These are phyloP conservation scores for Caenorhabditis tropicalis DNA, from an alignment of 1,140 invertebrate species.

Conservation along the genomic window DNA sequence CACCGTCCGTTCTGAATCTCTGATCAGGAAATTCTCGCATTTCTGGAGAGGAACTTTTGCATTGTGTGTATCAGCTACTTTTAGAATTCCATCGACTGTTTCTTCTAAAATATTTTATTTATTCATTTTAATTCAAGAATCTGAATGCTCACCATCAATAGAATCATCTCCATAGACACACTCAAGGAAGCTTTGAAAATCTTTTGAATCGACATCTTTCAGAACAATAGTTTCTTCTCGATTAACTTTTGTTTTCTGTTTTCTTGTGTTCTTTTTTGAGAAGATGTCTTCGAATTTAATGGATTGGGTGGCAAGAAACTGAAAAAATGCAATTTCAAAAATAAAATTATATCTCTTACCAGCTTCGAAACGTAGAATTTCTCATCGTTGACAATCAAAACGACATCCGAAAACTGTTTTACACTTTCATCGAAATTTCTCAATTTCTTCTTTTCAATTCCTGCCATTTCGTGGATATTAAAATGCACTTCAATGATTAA, in stretches of 20 bases:
- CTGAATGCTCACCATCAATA: not conserved
- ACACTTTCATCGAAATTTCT: not conserved
- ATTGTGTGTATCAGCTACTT: not conserved
- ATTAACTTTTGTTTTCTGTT: too few species aligned
- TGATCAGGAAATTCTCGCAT: not conserved
- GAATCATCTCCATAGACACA: not conserved
- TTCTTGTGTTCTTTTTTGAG: not conserved
- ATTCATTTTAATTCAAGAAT: not conserved
- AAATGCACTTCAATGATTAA: not conserved
- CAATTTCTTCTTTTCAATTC: not conserved
- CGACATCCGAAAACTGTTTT: not conserved
- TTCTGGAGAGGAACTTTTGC: not conserved
- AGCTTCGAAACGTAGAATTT: too few species aligned
- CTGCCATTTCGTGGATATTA: not conserved
- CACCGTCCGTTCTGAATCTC: not conserved
- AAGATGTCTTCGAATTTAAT: not conserved
- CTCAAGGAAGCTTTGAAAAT: not conserved
- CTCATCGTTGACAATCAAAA: too few species aligned
- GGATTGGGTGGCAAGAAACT: not conserved
- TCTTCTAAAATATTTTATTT: not conserved
- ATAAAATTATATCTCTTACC: not conserved
- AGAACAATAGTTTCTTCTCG: not conserved
- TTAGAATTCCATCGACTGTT: not conserved
- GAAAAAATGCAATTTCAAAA: not conserved
- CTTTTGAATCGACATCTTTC: not conserved